Percentiles rank a stretch among this genome's conserved stretches.
Evolutionary conservation across 2,888 invertebrate genomes (phyloP).

Genomic region (Dexiosoma caninum): DNA sequence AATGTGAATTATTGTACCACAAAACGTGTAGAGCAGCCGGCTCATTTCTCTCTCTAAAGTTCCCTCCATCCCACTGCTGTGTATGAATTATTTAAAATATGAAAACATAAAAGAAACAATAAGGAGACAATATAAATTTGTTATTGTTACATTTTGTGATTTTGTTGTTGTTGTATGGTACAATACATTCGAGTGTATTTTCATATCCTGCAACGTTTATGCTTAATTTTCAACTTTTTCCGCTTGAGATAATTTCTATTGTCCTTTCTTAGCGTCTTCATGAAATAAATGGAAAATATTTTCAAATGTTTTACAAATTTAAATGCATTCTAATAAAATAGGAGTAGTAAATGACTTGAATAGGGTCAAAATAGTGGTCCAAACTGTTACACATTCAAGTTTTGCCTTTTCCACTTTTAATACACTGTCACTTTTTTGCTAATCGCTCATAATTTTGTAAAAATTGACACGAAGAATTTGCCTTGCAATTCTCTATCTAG

Average conservation of each 20-base stretch:
- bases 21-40: neutral
- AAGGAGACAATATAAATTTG: conserved; percentile 49
- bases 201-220: conserved; percentile 75
- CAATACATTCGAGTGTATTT: conserved; percentile 64
- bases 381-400: too few relatives aligned
- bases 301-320: too few relatives aligned
- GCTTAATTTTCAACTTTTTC: conserved; percentile 77
- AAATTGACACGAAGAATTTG: too few relatives aligned
- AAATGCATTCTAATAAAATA: too few relatives aligned
- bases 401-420: too few relatives aligned
- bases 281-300: conserved; percentile 24
- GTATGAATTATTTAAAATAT: conserved; percentile 28
- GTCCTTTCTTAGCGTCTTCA: conserved; percentile 45
- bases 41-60: neutral
- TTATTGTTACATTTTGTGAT: conserved; percentile 55
- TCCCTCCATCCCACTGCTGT: neutral
- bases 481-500: too few relatives aligned
- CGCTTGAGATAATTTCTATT: conserved; percentile 73
- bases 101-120: neutral
- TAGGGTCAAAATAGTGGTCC: too few relatives aligned
- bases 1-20: neutral
- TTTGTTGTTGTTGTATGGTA: conserved; percentile 43
- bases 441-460: too few relatives aligned
- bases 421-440: too few relatives aligned
- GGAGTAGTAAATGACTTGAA: too few relatives aligned